phyloP scores from a whole-genome alignment of 1,140 invertebrate genomes.

The Conus betulinus region DNA sequence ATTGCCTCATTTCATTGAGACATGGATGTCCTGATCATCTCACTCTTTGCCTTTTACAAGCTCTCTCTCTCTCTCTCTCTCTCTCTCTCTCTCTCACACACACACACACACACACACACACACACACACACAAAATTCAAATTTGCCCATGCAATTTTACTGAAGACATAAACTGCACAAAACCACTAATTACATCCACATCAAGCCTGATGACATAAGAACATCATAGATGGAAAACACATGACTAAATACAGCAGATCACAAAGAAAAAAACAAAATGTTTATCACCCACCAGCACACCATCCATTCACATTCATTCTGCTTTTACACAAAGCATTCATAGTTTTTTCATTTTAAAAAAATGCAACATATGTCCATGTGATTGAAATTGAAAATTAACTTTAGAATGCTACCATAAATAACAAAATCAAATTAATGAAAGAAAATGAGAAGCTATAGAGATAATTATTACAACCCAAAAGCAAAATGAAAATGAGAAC shows the following conservation, averaged over 20 bases:
- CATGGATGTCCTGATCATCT: no score
- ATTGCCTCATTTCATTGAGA: no score
- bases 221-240: not conserved
- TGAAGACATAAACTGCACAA: not conserved
- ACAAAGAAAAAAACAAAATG: no score
- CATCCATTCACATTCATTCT: not conserved
- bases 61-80: no score
- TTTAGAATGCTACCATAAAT: not conserved
- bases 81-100: not conserved
- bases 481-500: no score
- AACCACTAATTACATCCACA: not conserved
- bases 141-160: not conserved
- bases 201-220: not conserved
- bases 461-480: no score
- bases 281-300: not conserved
- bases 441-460: no score
- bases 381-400: no score
- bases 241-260: no score
- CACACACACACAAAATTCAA: not conserved
- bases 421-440: not conserved
- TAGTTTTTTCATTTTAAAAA: no score
- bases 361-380: no score
- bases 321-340: no score
- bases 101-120: not conserved
- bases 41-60: not conserved